A percentile compares a stretch with the other conserved stretches of the same genome.
These are phyloP conservation scores for Chionodraco myersi DNA, from an alignment of 2,113 vertebrate species.

Conservation along the genomic window DNA sequence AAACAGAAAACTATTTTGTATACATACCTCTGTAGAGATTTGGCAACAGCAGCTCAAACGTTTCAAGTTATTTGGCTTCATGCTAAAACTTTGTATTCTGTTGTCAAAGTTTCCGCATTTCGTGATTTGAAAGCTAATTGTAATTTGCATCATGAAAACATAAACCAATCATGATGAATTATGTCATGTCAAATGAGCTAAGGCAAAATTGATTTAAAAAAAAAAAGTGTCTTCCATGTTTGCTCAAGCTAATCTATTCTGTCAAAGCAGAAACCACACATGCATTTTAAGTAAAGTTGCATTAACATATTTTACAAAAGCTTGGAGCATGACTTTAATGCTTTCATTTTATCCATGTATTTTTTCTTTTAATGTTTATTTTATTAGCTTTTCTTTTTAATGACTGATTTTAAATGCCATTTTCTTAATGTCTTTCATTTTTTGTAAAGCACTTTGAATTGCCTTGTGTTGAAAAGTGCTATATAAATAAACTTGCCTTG, in stretches of 20 bases:
- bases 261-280: conserved; percentile 46
- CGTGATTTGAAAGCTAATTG: not conserved
- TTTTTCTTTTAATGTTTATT: too few species aligned
- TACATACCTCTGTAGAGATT: not conserved
- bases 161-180: not conserved
- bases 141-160: not conserved
- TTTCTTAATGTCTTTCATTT: too few species aligned
- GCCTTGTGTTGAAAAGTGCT: too few species aligned
- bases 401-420: too few species aligned
- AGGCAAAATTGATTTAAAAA: too few species aligned
- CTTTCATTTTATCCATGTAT: too few species aligned
- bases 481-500: too few species aligned
- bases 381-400: too few species aligned
- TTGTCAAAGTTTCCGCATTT: not conserved
- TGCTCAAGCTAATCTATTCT: conserved; percentile 20
- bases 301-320: conserved; percentile 29
- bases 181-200: too few species aligned
- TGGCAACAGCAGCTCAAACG: not conserved
- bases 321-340: conserved; percentile 33
- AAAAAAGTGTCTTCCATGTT: too few species aligned
- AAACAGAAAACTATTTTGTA: not conserved
- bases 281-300: conserved; percentile 37
- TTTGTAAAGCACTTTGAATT: too few species aligned
- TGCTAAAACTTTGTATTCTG: not conserved
- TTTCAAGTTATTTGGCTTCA: not conserved